Base-by-base conservation (phyloP, 2,797 vertebrate species). In the Poecilia velifera region DNA sequence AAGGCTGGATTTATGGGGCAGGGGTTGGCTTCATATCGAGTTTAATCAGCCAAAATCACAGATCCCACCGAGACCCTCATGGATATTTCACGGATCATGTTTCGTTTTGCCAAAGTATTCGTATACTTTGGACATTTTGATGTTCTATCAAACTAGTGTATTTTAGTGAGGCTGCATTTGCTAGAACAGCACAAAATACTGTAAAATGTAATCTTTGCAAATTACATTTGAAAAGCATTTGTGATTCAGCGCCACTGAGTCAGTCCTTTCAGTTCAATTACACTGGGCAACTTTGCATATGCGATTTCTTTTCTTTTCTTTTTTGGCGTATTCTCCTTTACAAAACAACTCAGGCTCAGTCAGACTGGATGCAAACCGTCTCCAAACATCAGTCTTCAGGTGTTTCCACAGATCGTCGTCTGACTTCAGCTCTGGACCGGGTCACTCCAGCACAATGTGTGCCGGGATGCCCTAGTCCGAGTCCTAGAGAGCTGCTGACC, bases 11-110 rank as follows among this genome's bases (percentile, higher is more conserved):
- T 73, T 72, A 71, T 51, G 71, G 77, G 74, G 25, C 45, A 85
- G 92, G 91, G 43, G 66, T 74, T 79, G 79, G 82, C 77, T 76
- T 53, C 18, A 13, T 28, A 3, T 4, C 3, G 72, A 34, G 39
- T 80, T 76, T 64, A 45, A 81, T 73, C 71, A 2, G 34, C 28
- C 84, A 34, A 78, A 72, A 79, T 78, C 76, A 73, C 31, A 62
- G 53, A 73, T 78, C 25, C 59, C 82, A 84, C 86, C 0, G 57
- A 82, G 80, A 73, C 62, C 18, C 47, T 77, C 25, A 1, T 28
- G 71, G 53, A 83, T 1, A 39, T 76, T 72, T 82, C 79, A 62
- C n/a, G 71, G 53, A 47, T 51, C 55, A 71, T 71, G 10, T 36
- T 28, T 31, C 0, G 34, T 25, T 64, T 41, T 3, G 16, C 16